A percentile compares a stretch with the other conserved stretches of the same genome.
These are phyloP conservation scores for Thamnophis sirtalis DNA, from an alignment of 2,113 vertebrate species.

Conservation along the genomic window DNA sequence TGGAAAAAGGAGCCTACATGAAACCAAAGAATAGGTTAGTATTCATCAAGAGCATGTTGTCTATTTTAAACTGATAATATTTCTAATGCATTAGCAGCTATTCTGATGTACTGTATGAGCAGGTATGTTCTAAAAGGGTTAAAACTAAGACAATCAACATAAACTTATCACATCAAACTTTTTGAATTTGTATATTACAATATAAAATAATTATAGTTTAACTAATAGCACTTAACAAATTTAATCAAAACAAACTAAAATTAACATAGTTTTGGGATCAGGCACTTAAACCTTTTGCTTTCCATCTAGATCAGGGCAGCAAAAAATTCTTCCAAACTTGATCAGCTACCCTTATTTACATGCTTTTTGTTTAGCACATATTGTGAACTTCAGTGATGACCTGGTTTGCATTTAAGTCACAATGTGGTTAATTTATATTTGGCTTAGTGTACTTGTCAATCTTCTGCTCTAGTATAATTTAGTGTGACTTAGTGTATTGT, in stretches of 20 bases:
- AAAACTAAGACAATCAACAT: background rate
- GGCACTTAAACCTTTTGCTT: background rate
- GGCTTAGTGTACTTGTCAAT: too few species aligned
- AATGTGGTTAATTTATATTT: too few species aligned
- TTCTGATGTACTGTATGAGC: background rate
- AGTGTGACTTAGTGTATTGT: too few species aligned
- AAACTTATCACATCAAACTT: background rate
- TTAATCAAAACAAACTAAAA: conserved; percentile 14
- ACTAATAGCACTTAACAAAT: background rate
- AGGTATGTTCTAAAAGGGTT: background rate
- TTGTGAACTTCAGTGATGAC: background rate
- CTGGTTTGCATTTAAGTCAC: too few species aligned
- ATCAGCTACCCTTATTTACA: background rate
- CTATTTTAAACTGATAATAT: background rate
- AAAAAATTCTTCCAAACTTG: background rate
- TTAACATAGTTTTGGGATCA: conserved; percentile 1
- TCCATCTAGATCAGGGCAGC: background rate
- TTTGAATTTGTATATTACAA: conserved; percentile 20
- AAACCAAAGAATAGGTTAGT: too few species aligned
- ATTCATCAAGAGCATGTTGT: too few species aligned
- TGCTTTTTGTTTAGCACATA: background rate
- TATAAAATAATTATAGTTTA: background rate
- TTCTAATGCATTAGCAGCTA: background rate
- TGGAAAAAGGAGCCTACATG: too few species aligned
- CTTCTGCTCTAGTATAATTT: too few species aligned